Evolutionary conservation across 1,140 invertebrate genomes (phyloP), one percentile per base, ranked within the genome.

Genomic region (Nebria ingens): DNA sequence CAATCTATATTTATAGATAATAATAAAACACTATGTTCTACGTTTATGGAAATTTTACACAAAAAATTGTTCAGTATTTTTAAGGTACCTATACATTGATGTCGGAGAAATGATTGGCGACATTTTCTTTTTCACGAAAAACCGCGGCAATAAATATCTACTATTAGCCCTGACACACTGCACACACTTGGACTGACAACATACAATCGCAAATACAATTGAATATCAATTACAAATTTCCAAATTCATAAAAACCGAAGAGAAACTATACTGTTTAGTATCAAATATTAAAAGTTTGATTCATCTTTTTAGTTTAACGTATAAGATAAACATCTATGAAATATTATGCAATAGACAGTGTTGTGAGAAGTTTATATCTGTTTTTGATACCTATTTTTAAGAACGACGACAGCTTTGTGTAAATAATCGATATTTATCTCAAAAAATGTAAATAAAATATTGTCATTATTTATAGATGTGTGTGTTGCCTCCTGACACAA

Each of bases 1-100:
- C 63, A 65, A 66, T 65, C 59, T 65, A 64, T 64, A 64, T 59
- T 56, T 59, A 60, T 62, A 66, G 59, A 64, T 60, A 60, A 63
- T 21, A 49, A 55, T 45, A n/a, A 45, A 45, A 45, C 40, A 45
- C 40, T 45, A 45, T 45, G 4, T 45, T 34, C 40, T 45, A 45
- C 40, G 17, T 9, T 45, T 17, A 45, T 45, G 40, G 40, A 45
- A 45, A 45, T 45, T 45, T 45, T 45, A 45, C 40, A 45, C 40
- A 45, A 45, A 29, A 29, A 6, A n/a, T n/a, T 34, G 6, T 34
- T 34, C 25, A 34, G n/a, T 34, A n/a, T n/a, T n/a, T 34, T 45
- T 6, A 4, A 45, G 40, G 6, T 45, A 45, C 4, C 3, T 17
- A 45, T 45, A 45, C 40, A 45, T 12, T 45, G 40, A 29, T 29